A percentile compares a stretch with the other conserved stretches of the same genome.
Conservation (phyloP, 2,797 vertebrate genomes). For the Kryptolebias ocellatus region DNA sequence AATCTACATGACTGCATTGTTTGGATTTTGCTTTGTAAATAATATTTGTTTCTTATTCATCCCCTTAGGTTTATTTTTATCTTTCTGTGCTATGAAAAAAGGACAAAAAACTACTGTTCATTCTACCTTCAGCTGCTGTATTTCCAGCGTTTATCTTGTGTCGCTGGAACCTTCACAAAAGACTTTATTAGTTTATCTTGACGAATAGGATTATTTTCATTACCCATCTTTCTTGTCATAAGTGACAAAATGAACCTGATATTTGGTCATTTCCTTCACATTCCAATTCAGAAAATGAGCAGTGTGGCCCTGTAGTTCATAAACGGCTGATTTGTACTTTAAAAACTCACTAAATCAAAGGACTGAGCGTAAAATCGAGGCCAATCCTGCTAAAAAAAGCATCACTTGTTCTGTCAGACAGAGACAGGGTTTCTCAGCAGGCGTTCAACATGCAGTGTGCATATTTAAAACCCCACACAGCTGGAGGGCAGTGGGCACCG, state of each 20-base stretch:
- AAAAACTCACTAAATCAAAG: slow-evolving; percentile 17
- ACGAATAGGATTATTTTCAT: not conserved
- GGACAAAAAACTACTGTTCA: no score
- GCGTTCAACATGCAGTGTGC: slow-evolving; percentile 29
- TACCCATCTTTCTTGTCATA: not conserved
- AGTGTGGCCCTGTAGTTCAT: not conserved
- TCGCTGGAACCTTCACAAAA: not conserved
- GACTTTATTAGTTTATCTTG: not conserved
- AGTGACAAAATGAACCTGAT: not conserved
- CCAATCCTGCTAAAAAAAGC: slow-evolving; percentile 10
- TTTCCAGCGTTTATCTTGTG: not conserved
- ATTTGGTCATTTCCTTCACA: not conserved
- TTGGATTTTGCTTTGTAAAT: no score
- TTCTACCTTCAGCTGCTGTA: no score
- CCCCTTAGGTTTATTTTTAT: no score
- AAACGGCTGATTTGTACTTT: not conserved
- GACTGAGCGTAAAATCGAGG: slow-evolving; percentile 24
- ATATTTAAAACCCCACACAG: slow-evolving; percentile 38
- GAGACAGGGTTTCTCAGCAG: slow-evolving; percentile 34
- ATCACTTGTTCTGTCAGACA: slow-evolving; percentile 29
- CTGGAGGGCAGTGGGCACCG: slow-evolving; percentile 19
- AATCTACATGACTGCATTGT: no score
- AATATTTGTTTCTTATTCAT: no score
- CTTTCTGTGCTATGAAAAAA: no score
- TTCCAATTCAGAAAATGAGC: not conserved